phyloP scores from a whole-genome alignment of 2,888 invertebrate genomes.

The Pristionchus fissidentatus region DNA sequence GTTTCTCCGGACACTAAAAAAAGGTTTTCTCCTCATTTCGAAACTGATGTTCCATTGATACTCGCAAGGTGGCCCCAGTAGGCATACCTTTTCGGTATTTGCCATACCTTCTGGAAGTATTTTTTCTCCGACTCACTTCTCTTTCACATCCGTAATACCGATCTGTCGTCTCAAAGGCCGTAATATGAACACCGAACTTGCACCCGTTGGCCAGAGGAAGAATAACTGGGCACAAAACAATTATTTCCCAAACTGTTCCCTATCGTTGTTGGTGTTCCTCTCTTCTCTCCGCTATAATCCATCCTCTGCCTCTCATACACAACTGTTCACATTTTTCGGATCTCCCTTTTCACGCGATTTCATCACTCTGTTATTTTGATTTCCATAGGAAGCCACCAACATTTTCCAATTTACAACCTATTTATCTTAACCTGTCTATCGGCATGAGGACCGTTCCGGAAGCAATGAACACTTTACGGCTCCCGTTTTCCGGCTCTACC shows the following conservation, averaged over 20 bases:
- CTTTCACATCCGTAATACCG: background rate
- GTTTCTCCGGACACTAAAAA: no score
- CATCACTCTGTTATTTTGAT: background rate
- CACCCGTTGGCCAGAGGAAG: no score
- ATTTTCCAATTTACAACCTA: no score
- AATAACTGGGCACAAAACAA: constrained; percentile 20
- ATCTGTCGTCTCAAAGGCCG: background rate
- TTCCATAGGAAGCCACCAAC: no score
- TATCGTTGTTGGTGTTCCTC: background rate
- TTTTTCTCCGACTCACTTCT: background rate
- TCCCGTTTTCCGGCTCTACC: background rate
- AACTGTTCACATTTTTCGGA: constrained; percentile 31
- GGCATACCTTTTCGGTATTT: background rate
- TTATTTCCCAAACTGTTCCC: constrained; percentile 36
- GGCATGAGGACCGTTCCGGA: no score
- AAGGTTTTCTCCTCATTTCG: no score
- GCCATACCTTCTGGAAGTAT: background rate
- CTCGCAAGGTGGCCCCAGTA: background rate
- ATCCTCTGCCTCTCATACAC: background rate
- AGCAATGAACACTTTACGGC: no score
- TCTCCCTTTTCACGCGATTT: background rate
- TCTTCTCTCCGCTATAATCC: background rate
- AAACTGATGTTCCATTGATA: no score
- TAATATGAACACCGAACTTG: constrained; percentile 3
- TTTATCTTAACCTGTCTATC: no score